Evolutionary conservation across 2,888 invertebrate genomes (phyloP).

Genomic region (Tachina lurida): DNA sequence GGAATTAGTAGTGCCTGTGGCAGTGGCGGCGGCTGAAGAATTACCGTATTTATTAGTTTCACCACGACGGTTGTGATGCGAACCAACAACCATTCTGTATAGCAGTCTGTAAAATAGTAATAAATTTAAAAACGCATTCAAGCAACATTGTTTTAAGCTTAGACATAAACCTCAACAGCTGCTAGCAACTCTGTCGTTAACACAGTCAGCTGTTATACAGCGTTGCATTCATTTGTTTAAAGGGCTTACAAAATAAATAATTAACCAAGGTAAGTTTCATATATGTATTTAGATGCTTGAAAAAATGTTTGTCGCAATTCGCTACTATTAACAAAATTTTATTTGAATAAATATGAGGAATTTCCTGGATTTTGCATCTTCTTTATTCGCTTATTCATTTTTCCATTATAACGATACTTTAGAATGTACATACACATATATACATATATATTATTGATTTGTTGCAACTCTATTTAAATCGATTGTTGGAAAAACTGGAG

Average conservation of each 20-base stretch:
- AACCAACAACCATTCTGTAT: conserved; percentile 82
- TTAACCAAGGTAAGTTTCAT: conserved; percentile 54
- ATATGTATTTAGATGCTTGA: background rate
- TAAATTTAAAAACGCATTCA: background rate
- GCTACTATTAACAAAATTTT: no score
- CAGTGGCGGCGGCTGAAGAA: conserved; percentile 74
- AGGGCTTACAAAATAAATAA: conserved; percentile 13
- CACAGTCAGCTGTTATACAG: conserved; percentile 44
- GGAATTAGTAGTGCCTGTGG: conserved; percentile 63
- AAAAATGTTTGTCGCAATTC: no score
- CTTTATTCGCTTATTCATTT: no score
- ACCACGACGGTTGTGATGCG: conserved; percentile 81
- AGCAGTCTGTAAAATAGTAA: conserved; percentile 57
- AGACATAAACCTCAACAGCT: conserved; percentile 53
- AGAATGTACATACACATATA: no score
- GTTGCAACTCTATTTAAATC: no score
- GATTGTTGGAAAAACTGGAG: background rate
- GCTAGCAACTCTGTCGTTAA: conserved; percentile 15
- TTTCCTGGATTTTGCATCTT: no score
- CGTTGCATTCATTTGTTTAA: conserved; percentile 32
- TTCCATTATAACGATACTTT: no score
- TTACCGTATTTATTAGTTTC: conserved; percentile 80
- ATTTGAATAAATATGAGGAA: no score
- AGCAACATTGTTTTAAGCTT: conserved; percentile 10
- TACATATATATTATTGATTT: no score